A percentile compares a stretch with the other conserved stretches of the same genome.
Evolutionary conservation across 2,113 vertebrate species (phyloP).

Genomic region (Cinclus mexicanus): DNA sequence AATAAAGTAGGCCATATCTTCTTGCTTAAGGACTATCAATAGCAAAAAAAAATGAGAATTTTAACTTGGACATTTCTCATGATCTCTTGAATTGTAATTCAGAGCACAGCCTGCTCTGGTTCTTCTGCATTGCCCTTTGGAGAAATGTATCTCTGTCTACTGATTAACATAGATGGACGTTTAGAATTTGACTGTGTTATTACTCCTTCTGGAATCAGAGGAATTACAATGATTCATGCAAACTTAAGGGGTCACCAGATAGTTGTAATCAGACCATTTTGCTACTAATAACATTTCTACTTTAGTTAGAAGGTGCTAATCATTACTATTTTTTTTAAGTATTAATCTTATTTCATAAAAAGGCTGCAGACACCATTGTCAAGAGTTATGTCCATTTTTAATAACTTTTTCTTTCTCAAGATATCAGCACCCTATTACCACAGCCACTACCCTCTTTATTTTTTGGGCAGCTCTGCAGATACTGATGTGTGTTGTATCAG

Average conservation of each 20-base stretch:
- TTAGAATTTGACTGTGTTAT: neutral
- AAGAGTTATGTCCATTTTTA: neutral
- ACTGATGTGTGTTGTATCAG: neutral
- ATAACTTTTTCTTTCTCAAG: neutral
- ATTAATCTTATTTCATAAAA: neutral
- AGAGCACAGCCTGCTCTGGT: neutral
- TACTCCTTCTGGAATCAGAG: neutral
- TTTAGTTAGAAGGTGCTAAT: neutral
- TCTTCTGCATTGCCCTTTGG: neutral
- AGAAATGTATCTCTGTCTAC: neutral
- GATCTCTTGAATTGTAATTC: neutral
- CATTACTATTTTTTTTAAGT: neutral
- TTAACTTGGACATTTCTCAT: neutral
- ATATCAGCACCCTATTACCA: neutral
- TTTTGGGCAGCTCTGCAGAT: neutral
- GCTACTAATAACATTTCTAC: neutral
- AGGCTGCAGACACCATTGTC: neutral
- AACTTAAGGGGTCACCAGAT: neutral
- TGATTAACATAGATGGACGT: neutral
- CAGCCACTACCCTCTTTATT: neutral
- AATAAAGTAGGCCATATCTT: neutral
- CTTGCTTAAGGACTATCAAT: neutral
- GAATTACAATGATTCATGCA: neutral
- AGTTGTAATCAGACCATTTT: neutral
- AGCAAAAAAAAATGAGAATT: neutral